Base-by-base conservation (phyloP, 2,113 vertebrate species). In the Myrmecophaga tridactyla region DNA sequence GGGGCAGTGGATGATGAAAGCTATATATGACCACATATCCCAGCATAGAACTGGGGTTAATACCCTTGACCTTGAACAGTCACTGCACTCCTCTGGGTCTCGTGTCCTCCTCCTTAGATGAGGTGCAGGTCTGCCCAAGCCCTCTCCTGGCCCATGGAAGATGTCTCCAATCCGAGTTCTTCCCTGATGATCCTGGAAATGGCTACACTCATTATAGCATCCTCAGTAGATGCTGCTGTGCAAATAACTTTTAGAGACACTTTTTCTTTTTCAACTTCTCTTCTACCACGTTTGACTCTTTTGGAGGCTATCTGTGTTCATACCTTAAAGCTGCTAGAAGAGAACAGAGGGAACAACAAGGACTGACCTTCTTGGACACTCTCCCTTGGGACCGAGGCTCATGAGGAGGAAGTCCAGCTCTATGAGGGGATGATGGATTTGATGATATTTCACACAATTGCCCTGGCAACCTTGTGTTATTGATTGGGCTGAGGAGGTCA, bases 281-380 rank as follows among this genome's bases (percentile, higher is more conserved):
- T 81, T 62, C 85, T 60, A 58, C 7, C 39, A 60, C 21, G 36
- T 78, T 63, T 83, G 60, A 43, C 3, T 48, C 73, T 93, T 92
- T 62, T 17, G 56, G 34, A 67, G 31, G 46, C 29, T 90, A 60
- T 85, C 84, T 95, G 46, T 90, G 93, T 93, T 96, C 31, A 62
- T 43, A 81, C 75, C 90, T 56, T 27, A 73, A 29, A 29, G 51
- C 27, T 85, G 60, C 29, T 77, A 88, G 12, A 70, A 27, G 15
- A 36, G 8, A 88, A 29, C 18, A 81, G 77, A 90, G 29, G 9
- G 25, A 76, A 2, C 17, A 31, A 14, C 3, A 17, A 3, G 43
- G 36, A 43, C 12, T 75, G 23, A 9, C 41, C n/a, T 31, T 62
- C 84, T 81, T 34, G 81, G 58, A 86, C 67, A 48, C 8, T 72